Evolutionary conservation across 2,888 invertebrate species (phyloP).

Genomic region (Trissolcus brochymenae): DNA sequence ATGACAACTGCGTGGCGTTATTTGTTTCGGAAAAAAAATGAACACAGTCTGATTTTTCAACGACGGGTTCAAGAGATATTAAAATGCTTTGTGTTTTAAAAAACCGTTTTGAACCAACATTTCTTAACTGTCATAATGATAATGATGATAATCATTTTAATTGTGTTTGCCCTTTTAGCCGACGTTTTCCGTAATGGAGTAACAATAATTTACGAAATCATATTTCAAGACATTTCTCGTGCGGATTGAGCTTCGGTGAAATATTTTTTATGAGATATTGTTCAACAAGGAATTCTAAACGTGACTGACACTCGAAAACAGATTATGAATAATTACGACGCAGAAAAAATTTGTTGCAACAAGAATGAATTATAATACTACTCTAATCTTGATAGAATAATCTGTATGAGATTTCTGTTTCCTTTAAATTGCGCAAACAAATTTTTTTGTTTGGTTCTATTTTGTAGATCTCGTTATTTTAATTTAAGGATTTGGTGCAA

Average conservation of each 20-base stretch:
- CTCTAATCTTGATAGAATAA: conserved; percentile 23
- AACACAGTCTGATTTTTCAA: no score
- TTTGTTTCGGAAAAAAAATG: no score
- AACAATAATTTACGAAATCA: neutral
- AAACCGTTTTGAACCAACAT: no score
- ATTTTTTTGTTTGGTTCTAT: neutral
- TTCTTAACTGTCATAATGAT: no score
- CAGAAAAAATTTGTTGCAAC: conserved; percentile 28
- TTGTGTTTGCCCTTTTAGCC: neutral
- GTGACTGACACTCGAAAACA: conserved; percentile 48
- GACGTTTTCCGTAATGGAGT: conserved; percentile 1
- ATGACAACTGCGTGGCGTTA: no score
- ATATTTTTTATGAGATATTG: conserved; percentile 2
- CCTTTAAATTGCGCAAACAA: neutral
- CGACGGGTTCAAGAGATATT: no score
- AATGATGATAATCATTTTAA: no score
- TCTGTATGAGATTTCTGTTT: neutral
- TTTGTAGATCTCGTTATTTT: no score
- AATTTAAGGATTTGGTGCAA: no score
- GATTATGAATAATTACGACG: conserved; percentile 46
- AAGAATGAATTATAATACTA: conserved; percentile 15
- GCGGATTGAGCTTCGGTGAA: neutral
- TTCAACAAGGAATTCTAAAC: conserved; percentile 32
- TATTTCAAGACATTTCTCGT: neutral
- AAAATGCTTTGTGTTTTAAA: no score